These are phyloP conservation scores for Platynereis dumerilii DNA, from an alignment of 2,888 invertebrate species.

Conservation along the genomic window DNA sequence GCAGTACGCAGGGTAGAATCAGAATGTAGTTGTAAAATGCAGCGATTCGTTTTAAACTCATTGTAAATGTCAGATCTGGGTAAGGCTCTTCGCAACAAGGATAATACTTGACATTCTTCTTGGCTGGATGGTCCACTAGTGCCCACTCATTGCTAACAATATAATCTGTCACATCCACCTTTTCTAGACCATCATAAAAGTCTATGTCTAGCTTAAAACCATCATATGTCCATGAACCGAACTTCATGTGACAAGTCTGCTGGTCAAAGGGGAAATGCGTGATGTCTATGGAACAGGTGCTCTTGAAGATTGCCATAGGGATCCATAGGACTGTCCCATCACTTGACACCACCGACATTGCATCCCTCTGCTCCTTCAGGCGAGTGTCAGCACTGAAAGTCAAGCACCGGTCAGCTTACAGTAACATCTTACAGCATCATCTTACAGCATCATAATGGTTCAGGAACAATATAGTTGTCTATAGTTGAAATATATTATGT, in stretches of 20 bases:
- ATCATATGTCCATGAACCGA: constrained; percentile 63
- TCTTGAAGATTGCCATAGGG: constrained; percentile 59
- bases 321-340: constrained; percentile 55
- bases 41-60: constrained; percentile 45
- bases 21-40: constrained; percentile 61
- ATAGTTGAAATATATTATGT: too few species aligned
- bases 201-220: constrained; percentile 53
- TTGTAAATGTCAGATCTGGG: constrained; percentile 57
- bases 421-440: too few species aligned
- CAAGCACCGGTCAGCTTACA: background rate
- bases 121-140: constrained; percentile 52
- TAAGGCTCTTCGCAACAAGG: constrained; percentile 57
- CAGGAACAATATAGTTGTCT: too few species aligned
- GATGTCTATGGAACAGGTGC: constrained; percentile 61
- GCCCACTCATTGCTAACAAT: constrained; percentile 62
- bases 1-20: constrained; percentile 63
- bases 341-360: constrained; percentile 53
- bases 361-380: constrained; percentile 60
- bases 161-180: constrained; percentile 49
- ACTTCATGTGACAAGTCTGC: constrained; percentile 61
- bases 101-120: constrained; percentile 50
- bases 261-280: constrained; percentile 62
- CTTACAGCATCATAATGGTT: too few species aligned
- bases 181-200: constrained; percentile 35
- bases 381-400: constrained; percentile 61